phyloP scores from a whole-genome alignment of 2,888 invertebrate genomes.

The Tipula lateralis region DNA sequence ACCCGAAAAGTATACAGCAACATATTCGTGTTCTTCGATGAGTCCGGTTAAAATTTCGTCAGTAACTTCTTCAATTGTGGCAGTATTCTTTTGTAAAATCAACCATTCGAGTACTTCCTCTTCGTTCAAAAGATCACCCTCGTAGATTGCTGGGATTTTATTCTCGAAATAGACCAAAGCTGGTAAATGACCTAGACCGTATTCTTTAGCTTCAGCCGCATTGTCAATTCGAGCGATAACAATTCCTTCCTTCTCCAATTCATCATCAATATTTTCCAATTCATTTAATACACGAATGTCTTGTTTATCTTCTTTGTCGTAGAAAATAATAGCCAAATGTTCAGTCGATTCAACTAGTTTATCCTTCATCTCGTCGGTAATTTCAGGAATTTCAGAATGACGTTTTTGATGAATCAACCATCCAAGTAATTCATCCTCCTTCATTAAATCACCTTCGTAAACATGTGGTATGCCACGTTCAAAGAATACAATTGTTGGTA shows the following conservation, averaged over 20 bases:
- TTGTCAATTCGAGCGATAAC: constrained; percentile 87
- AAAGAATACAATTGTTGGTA: constrained; percentile 77
- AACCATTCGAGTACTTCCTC: constrained; percentile 85
- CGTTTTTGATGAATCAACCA: constrained; percentile 89
- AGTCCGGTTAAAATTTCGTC: constrained; percentile 82
- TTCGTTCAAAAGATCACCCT: constrained; percentile 87
- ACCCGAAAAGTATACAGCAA: constrained; percentile 90
- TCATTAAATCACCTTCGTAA: constrained; percentile 79
- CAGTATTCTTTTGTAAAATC: constrained; percentile 78
- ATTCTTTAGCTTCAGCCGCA: constrained; percentile 83
- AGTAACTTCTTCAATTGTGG: constrained; percentile 90
- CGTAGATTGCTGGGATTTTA: constrained; percentile 84
- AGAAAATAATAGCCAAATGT: constrained; percentile 84
- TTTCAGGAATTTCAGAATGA: constrained; percentile 85
- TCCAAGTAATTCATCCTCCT: constrained; percentile 83
- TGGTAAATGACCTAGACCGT: constrained; percentile 80
- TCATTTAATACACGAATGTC: constrained; percentile 82
- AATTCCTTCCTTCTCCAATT: constrained; percentile 82
- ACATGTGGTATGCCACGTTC: constrained; percentile 69
- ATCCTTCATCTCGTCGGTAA: constrained; percentile 92
- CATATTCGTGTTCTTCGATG: constrained; percentile 86
- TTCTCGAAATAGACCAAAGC: constrained; percentile 82
- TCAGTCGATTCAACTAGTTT: constrained; percentile 74
- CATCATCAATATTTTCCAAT: constrained; percentile 88
- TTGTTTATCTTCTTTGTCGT: constrained; percentile 89